A percentile compares a stretch with the other conserved stretches of the same genome.
These are phyloP conservation scores for Malurus splendens DNA, from an alignment of 2,797 vertebrate genomes.

Conservation along the genomic window DNA sequence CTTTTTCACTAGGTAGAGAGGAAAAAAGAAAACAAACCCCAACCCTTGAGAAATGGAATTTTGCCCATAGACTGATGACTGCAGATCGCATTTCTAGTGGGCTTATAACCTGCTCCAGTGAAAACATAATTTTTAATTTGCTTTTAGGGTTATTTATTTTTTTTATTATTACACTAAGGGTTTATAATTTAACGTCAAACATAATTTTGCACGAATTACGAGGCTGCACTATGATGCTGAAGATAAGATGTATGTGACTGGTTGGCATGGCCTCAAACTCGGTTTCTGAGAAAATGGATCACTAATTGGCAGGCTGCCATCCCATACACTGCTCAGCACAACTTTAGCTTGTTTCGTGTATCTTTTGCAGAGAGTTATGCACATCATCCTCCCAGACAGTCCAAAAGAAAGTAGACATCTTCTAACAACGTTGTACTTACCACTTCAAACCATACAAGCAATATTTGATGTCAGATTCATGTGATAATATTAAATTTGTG, in stretches of 20 bases:
- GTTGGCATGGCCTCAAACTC: constrained; percentile 63
- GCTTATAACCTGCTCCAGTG: constrained; percentile 77
- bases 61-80: constrained; percentile 68
- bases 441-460: not conserved
- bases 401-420: not conserved
- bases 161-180: constrained; percentile 77
- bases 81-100: constrained; percentile 72
- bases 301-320: constrained; percentile 69
- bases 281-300: constrained; percentile 74
- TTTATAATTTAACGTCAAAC: constrained; percentile 81
- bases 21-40: not conserved
- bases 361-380: constrained; percentile 25
- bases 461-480: fast-evolving
- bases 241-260: constrained; percentile 70
- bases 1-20: constrained; percentile 6
- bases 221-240: constrained; percentile 64
- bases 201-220: constrained; percentile 74
- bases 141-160: constrained; percentile 79
- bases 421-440: not conserved
- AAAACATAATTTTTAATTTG: constrained; percentile 82
- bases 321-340: constrained; percentile 42
- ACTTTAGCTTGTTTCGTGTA: not conserved
- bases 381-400: not conserved
- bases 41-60: constrained; percentile 67
- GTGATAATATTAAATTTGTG: not conserved